phyloP scores from a whole-genome alignment of 23 tunicate species.

The Styela plicata region DNA sequence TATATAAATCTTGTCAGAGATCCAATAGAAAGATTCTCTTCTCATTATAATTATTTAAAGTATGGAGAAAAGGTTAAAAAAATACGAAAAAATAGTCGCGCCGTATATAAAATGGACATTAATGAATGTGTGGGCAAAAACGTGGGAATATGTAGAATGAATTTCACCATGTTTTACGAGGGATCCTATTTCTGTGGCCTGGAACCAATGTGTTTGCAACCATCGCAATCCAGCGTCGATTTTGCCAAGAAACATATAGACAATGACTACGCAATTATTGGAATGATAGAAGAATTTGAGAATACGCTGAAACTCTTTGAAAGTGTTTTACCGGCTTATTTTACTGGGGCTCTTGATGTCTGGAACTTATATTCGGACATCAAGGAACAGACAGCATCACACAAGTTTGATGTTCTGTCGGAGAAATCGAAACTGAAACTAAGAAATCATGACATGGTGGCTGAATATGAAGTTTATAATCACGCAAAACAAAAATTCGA shows the following conservation, averaged over 20 bases:
- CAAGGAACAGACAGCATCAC: neutral
- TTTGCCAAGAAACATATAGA: constrained; percentile 23
- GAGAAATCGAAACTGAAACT: neutral
- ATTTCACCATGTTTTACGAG: neutral
- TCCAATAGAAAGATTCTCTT: constrained; percentile 10
- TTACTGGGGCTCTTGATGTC: constrained; percentile 25
- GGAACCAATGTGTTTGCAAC: neutral
- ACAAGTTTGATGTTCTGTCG: neutral
- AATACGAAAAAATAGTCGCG: neutral
- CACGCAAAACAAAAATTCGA: constrained; percentile 1
- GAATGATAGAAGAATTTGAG: constrained; percentile 40
- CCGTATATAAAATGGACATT: neutral
- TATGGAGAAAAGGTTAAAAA: neutral
- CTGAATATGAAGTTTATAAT: constrained; percentile 1
- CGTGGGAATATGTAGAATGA: no score
- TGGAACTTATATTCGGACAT: neutral
- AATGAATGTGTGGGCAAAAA: neutral
- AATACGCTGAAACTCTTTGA: constrained; percentile 20
- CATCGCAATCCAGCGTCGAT: neutral
- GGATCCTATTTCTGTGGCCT: constrained; percentile 9
- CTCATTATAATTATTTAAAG: constrained; percentile 10
- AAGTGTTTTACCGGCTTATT: constrained; percentile 34
- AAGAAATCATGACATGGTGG: neutral
- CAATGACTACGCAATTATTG: constrained; percentile 14
- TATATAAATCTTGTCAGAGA: constrained; percentile 21